Evolutionary conservation across 2,113 vertebrate species (phyloP), one percentile per base, ranked within the genome.

Genomic region (Lepidothrix coronata): DNA sequence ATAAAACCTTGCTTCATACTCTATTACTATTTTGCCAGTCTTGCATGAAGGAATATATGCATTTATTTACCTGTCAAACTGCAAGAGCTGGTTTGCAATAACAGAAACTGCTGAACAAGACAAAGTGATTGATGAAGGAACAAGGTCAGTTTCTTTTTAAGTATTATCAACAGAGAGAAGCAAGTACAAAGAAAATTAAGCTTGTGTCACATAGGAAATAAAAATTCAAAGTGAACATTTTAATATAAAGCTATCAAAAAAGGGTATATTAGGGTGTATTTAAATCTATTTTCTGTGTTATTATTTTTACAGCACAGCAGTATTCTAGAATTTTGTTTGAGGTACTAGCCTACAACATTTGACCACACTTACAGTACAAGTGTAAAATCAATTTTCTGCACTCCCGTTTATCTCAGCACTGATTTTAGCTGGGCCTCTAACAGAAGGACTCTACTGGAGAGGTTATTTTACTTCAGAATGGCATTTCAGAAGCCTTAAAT

Each of bases 311-410:
- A 80, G 46, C 72, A 75, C 19, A 76, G 61, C 62, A 88, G 55
- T 84, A 82, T 63, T 96, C 75, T 33, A 83, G 83, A 95, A 96
- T 84, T 62, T 12, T 97, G 66, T 97, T 97, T 97, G 95, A 98
- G 94, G 93, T 93, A 89, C 93, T 97, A 88, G 91, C 93, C 96
- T 98, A 83, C 97, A 98, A 97, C 96, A 94, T 97, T 98, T 98
- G 97, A 98, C 96, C 97, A 97, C 97, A 96, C 95, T 98, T 97
- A 97, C 54, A 96, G 82, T 93, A 92, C 97, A 97, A 98, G 97
- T 97, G 96, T 97, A 97, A 98, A 98, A 98, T 98, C 98, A 98
- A 98, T 98, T 98, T 97, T 98, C 97, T 97, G 93, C 94, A 94
- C 93, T 97, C 90, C 85, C 97, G 97, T 98, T 98, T 98, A 97